Conservation (phyloP, 2,888 invertebrate species). For the Nycteola revayana region DNA sequence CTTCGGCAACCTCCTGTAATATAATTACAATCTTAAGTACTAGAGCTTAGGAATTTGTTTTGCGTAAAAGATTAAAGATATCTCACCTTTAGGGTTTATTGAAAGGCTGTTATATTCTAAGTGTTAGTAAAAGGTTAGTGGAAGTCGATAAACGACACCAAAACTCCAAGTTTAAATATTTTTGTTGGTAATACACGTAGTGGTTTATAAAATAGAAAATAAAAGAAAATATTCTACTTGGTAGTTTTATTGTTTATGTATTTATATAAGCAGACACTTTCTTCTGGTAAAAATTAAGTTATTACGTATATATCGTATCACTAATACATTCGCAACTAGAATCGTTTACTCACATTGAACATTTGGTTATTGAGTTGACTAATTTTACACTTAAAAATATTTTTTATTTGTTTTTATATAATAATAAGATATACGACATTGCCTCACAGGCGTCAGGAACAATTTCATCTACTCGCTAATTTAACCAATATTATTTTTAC, state of each 20-base stretch:
- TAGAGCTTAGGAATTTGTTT: conserved; percentile 1
- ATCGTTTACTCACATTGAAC: conserved; percentile 80
- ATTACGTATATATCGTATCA: conserved; percentile 81
- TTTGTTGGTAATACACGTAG: neutral
- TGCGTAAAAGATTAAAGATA: conserved; percentile 6
- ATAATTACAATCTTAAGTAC: conserved; percentile 9
- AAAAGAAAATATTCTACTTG: conserved; percentile 60
- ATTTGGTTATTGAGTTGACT: conserved; percentile 79
- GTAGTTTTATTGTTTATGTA: conserved; percentile 78
- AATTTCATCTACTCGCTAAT: conserved; percentile 79
- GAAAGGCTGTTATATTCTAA: neutral
- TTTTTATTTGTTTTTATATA: conserved; percentile 35
- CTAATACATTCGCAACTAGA: conserved; percentile 81
- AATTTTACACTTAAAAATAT: conserved; percentile 67
- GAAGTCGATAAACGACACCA: conserved; percentile 8
- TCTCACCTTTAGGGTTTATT: conserved; percentile 28
- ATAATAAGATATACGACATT: conserved; percentile 73
- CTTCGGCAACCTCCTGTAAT: conserved; percentile 85
- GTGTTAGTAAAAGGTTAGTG: neutral
- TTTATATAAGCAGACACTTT: conserved; percentile 80
- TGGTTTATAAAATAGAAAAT: conserved; percentile 12
- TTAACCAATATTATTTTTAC: conserved; percentile 67
- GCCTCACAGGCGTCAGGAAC: conserved; percentile 81
- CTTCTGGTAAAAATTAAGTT: conserved; percentile 79
- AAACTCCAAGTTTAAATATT: neutral